Evolutionary conservation across 2,113 vertebrate species (phyloP).

Genomic region (Brachyhypopomus gauderio): DNA sequence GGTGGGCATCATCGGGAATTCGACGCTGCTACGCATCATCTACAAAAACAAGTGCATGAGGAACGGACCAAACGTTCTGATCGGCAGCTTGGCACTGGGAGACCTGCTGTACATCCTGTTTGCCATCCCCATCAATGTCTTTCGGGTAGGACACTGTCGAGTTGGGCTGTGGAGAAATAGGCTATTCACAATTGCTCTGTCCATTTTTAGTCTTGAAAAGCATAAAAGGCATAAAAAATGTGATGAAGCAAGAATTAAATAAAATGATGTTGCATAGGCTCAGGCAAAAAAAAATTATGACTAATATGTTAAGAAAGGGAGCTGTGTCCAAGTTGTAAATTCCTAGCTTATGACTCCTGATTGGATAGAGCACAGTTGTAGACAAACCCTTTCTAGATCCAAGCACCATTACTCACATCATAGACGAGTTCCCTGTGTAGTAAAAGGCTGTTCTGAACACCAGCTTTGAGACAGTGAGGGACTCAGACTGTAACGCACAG

Average conservation of each 20-base stretch:
- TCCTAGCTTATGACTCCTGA: slow-evolving; percentile 23
- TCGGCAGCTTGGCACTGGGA: slow-evolving; percentile 86
- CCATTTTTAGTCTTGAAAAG: not conserved
- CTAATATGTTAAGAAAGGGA: not conserved
- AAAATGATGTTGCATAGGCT: not conserved
- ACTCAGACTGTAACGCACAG: not conserved
- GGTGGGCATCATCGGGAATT: slow-evolving; percentile 88
- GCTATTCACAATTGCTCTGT: not conserved
- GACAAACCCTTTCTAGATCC: not conserved
- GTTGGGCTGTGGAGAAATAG: slow-evolving; percentile 10
- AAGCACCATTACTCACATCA: slow-evolving; percentile 13
- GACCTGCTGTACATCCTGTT: slow-evolving; percentile 91
- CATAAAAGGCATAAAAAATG: not conserved
- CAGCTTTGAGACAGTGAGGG: not conserved
- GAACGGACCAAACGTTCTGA: slow-evolving; percentile 88
- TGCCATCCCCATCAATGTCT: slow-evolving; percentile 85
- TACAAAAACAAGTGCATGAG: slow-evolving; percentile 95
- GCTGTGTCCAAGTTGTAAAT: not conserved
- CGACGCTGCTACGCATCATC: slow-evolving; percentile 87
- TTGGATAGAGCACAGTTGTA: not conserved
- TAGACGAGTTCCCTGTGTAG: slow-evolving; percentile 12
- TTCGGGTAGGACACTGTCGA: slow-evolving; percentile 70
- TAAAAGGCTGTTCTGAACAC: slow-evolving; percentile 6
- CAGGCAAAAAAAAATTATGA: not conserved
- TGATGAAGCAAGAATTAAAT: not conserved